Base-by-base conservation (phyloP, 2,113 vertebrate genomes). In the Atrichornis clamosus region DNA sequence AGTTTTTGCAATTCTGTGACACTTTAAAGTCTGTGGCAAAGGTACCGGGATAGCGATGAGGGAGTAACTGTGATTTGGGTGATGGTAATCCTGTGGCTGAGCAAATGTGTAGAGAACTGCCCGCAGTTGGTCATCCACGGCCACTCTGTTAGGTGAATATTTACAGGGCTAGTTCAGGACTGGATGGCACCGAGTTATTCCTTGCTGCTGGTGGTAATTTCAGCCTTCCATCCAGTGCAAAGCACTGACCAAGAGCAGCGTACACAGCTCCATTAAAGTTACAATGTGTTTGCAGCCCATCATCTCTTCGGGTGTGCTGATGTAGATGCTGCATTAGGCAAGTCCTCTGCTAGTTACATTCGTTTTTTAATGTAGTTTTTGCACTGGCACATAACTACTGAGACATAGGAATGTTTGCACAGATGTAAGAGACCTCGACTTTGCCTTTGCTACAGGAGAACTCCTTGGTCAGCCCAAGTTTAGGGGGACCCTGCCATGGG, bases 401-500 rank as follows among this genome's bases (percentile, higher is more conserved):
- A 80, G 63, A 60, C 30, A 5, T 2, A 16, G 1, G 11, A 79
- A 47, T 33, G 18, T 39, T 67, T 67, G 47, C 23, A 37, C 5
- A 18, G 49, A 52, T 37, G 4, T 41, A 28, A 55, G n/a, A 79
- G 33, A 96, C 37, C 50, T 58, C 0, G 3, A 20, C 19, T 93
- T 83, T 26, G 26, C 4, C 4, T 81, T 37, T 84, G 44, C 56
- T 81, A 1, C 12, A 52, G 70, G 68, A 1, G 37, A 21, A 3
- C 20, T 59, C 28, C 37, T 35, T n/a, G 60, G 37, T 44, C 22
- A 87, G 41, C 79, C n/a, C 52, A 18, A 77, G 64, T 69, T 63
- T 13, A n/a, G 39, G 28, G 47, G 0, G 6, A 35, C 10, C 15
- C 18, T 52, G 37, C 59, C 4, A 0, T 73, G 7, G 20, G 28